These are phyloP conservation scores for Trididemnum nubilum DNA, from an alignment of 23 tunicate species.

Conservation along the genomic window DNA sequence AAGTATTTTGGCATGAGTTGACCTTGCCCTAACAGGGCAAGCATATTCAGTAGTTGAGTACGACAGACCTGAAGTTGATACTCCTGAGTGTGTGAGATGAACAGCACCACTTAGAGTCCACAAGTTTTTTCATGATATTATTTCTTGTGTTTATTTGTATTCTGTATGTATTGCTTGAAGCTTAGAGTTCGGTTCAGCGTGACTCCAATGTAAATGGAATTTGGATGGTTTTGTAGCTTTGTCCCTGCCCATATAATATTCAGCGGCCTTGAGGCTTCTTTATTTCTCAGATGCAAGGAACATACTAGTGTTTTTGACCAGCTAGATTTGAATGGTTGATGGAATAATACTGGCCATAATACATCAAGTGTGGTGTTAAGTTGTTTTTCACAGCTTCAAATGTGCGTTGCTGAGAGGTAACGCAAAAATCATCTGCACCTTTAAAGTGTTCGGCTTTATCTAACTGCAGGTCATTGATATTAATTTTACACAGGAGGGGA, in stretches of 20 bases:
- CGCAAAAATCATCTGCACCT: conserved; percentile 11
- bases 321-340: neutral
- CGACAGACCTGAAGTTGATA: neutral
- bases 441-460: no score
- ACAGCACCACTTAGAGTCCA: neutral
- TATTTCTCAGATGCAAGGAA: conserved; percentile 17
- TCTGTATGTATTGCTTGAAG: conserved; percentile 5
- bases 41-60: conserved; percentile 20
- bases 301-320: conserved; percentile 24
- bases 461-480: neutral
- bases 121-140: conserved; percentile 19
- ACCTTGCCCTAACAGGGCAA: conserved; percentile 12
- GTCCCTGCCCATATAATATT: conserved; percentile 5
- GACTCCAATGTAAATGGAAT: conserved; percentile 7
- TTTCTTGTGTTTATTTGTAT: neutral
- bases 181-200: conserved; percentile 6
- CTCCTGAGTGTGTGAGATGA: neutral
- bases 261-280: neutral
- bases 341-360: neutral
- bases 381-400: neutral
- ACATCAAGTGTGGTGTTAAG: neutral
- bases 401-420: neutral
- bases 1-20: neutral
- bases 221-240: conserved; percentile 2
- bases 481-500: neutral